These are phyloP conservation scores for Gymnodraco acuticeps DNA, from an alignment of 2,797 vertebrate species.

Conservation along the genomic window DNA sequence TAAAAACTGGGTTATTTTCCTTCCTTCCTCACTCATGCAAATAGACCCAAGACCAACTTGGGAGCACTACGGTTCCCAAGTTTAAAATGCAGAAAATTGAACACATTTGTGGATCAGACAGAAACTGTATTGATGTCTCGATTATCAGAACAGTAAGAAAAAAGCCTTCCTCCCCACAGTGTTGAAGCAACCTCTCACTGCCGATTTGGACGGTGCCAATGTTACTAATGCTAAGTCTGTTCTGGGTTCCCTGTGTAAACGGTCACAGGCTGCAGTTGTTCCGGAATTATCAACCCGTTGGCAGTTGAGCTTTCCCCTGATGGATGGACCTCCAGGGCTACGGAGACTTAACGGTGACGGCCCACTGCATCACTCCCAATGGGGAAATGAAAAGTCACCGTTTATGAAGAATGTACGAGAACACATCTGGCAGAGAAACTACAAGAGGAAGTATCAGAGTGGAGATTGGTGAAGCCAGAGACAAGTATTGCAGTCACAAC, in stretches of 20 bases:
- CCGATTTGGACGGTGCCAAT: background rate
- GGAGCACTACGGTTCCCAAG: too few species aligned
- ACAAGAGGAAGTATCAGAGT: background rate
- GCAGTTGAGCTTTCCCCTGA: background rate
- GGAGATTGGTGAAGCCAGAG: background rate
- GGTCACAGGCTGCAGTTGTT: background rate
- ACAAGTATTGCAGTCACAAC: background rate
- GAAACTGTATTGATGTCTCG: too few species aligned
- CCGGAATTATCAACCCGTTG: background rate
- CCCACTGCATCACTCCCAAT: conserved; percentile 5
- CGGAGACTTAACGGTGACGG: conserved; percentile 14
- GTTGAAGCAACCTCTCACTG: background rate
- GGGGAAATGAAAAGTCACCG: conserved; percentile 19
- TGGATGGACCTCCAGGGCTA: conserved; percentile 3
- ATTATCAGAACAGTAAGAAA: too few species aligned
- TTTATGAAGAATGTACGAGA: background rate
- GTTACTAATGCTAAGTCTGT: background rate
- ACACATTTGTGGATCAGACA: too few species aligned
- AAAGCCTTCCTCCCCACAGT: too few species aligned
- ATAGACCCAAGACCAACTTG: too few species aligned
- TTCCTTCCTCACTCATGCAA: too few species aligned
- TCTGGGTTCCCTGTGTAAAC: background rate
- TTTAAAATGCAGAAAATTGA: too few species aligned
- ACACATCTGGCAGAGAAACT: background rate
- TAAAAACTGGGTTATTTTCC: too few species aligned